Conservation (phyloP, 2,888 invertebrate genomes). For the Phrixothrix hirtus region DNA sequence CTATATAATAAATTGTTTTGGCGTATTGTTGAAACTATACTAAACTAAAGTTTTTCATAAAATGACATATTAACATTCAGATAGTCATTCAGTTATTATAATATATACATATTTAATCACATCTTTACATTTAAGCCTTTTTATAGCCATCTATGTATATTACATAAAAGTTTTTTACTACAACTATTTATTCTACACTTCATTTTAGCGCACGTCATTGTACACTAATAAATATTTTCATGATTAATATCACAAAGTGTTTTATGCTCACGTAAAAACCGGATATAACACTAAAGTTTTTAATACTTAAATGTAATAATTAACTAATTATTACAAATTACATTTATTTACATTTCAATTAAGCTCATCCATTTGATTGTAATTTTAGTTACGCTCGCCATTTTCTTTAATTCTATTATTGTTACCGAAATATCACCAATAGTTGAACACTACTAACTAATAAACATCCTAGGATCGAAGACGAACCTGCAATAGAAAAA, state of each 20-base stretch:
- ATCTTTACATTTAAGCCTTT: slow-evolving; percentile 20
- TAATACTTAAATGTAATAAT: slow-evolving; percentile 15
- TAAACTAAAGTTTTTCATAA: slow-evolving; percentile 21
- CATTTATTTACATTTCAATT: slow-evolving; percentile 24
- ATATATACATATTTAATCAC: slow-evolving; percentile 25
- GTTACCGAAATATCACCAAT: slow-evolving; percentile 39
- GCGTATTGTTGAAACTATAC: slow-evolving; percentile 19
- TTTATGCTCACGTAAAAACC: slow-evolving; percentile 15
- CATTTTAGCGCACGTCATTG: slow-evolving; percentile 17
- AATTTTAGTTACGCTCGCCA: slow-evolving; percentile 27
- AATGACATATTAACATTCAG: slow-evolving; percentile 23
- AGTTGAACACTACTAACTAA: slow-evolving; percentile 32
- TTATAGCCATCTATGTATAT: slow-evolving; percentile 17
- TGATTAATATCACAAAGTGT: slow-evolving; percentile 16
- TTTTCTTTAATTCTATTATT: slow-evolving; percentile 28
- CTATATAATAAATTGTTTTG: slow-evolving; percentile 22
- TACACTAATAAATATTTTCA: slow-evolving; percentile 10
- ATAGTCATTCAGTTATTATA: slow-evolving; percentile 14
- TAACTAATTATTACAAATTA: slow-evolving; percentile 15
- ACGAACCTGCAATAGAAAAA: slow-evolving; percentile 31
- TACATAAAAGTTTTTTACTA: slow-evolving; percentile 17
- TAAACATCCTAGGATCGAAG: slow-evolving; percentile 22
- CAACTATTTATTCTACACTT: slow-evolving; percentile 11
- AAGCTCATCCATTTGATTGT: slow-evolving; percentile 33
- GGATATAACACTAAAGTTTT: slow-evolving; percentile 17